A percentile compares a stretch with the other conserved stretches of the same genome.
Evolutionary conservation across 2,888 invertebrate species (phyloP).

Genomic region (Rhamnusium bicolor): DNA sequence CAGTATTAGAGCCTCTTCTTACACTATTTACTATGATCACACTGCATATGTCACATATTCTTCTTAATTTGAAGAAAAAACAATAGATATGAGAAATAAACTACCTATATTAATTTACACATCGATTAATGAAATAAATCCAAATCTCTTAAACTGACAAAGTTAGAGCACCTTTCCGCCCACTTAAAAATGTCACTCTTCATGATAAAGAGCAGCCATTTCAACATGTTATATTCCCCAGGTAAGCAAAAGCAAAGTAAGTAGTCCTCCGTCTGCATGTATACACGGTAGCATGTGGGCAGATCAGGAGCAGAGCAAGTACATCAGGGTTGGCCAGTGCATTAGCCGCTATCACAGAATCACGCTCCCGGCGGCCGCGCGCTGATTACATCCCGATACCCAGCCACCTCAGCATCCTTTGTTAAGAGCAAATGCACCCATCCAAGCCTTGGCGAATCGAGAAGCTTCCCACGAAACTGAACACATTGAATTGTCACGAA

Average conservation of each 20-base stretch:
- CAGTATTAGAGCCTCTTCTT: no score
- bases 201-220: not conserved
- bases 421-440: constrained; percentile 39
- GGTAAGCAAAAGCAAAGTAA: not conserved
- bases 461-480: constrained; percentile 51
- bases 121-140: no score
- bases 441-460: constrained; percentile 27
- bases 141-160: not conserved
- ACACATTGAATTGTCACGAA: constrained; percentile 54
- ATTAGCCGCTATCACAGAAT: constrained; percentile 60
- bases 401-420: constrained; percentile 60
- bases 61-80: no score
- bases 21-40: no score
- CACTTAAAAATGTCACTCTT: not conserved
- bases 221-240: constrained; percentile 4
- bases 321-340: constrained; percentile 58
- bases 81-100: no score
- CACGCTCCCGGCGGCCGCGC: constrained; percentile 61
- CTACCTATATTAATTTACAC: no score
- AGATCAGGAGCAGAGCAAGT: constrained; percentile 45
- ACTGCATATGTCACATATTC: no score
- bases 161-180: not conserved
- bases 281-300: constrained; percentile 55
- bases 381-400: constrained; percentile 61
- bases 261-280: constrained; percentile 6